phyloP scores from a whole-genome alignment of 2,888 invertebrate species.

The Phragmatobia fuliginosa region DNA sequence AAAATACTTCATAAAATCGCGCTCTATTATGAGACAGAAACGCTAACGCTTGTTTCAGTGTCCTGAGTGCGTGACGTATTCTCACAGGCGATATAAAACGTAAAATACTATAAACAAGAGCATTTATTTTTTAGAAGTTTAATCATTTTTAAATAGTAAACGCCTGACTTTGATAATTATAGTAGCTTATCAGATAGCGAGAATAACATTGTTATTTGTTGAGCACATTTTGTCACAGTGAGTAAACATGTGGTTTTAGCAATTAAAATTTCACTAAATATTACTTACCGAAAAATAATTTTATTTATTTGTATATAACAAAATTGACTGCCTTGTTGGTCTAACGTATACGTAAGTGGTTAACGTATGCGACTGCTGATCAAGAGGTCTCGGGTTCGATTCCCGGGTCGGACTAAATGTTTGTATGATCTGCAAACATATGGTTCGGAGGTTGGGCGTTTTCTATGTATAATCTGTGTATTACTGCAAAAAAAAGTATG shows the following conservation, averaged over 20 bases:
- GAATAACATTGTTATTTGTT: neutral
- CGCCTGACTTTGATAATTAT: neutral
- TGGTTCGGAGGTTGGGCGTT: too few relatives aligned
- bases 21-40: neutral
- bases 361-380: too few relatives aligned
- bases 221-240: neutral
- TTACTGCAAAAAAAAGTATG: too few relatives aligned
- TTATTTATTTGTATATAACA: too few relatives aligned
- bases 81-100: neutral
- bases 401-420: too few relatives aligned
- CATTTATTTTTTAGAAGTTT: neutral
- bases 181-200: neutral
- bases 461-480: too few relatives aligned
- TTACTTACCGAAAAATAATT: too few relatives aligned
- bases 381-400: too few relatives aligned
- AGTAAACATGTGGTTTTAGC: neutral
- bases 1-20: neutral
- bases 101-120: neutral
- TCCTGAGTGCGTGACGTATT: neutral
- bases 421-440: too few relatives aligned
- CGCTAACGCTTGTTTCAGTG: neutral
- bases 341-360: too few relatives aligned
- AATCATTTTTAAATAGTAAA: neutral
- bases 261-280: too few relatives aligned
- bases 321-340: too few relatives aligned